Evolutionary conservation across 2,888 invertebrate genomes (phyloP).

Genomic region (Callosobruchus maculatus): DNA sequence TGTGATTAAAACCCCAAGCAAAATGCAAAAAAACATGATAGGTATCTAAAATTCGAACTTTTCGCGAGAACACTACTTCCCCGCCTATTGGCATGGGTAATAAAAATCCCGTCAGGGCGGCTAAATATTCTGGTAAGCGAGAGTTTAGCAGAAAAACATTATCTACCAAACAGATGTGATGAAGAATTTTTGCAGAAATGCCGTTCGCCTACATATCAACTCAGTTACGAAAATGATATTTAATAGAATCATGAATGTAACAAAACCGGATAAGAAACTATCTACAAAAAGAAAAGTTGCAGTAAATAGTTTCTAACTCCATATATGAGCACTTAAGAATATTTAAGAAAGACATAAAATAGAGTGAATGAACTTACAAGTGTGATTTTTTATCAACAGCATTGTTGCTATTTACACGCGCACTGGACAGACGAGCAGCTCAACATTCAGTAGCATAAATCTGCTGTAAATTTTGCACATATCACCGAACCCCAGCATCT

Average conservation of each 20-base stretch:
- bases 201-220: not conserved
- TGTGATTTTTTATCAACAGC: conserved; percentile 37
- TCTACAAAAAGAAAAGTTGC: not conserved
- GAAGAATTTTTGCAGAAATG: not conserved
- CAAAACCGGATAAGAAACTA: not conserved
- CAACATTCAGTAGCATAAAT: conserved; percentile 45
- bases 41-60: too few relatives aligned
- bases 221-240: not conserved
- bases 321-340: not conserved
- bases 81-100: too few relatives aligned
- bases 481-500: conserved; percentile 27
- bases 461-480: conserved; percentile 40
- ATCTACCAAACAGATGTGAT: not conserved
- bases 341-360: conserved; percentile 1
- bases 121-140: not conserved
- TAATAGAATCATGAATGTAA: not conserved
- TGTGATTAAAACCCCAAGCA: too few relatives aligned
- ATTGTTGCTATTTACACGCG: conserved; percentile 29
- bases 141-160: not conserved
- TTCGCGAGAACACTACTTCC: too few relatives aligned
- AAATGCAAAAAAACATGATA: too few relatives aligned
- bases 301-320: not conserved
- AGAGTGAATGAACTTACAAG: conserved; percentile 34
- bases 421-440: conserved; percentile 32
- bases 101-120: not conserved